A percentile compares a stretch with the other conserved stretches of the same genome.
Conservation (phyloP, 2,888 invertebrate genomes). For the Torymus texanus region DNA sequence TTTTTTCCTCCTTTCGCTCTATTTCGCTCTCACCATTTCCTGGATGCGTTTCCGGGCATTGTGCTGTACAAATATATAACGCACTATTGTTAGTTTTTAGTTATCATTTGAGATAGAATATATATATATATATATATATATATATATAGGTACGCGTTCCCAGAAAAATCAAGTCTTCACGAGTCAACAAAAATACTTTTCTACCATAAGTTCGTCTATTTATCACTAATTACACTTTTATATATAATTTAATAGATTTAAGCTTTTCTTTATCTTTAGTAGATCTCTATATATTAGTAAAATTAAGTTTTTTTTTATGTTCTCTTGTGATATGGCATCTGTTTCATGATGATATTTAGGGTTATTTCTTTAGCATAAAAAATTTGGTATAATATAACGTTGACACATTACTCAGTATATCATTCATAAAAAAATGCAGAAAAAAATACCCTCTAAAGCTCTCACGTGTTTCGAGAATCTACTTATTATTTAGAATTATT, state of each 20-base stretch:
- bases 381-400: constrained; percentile 6
- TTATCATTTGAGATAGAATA: neutral
- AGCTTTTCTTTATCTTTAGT: neutral
- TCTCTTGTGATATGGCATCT: constrained; percentile 22
- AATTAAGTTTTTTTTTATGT: constrained; percentile 17
- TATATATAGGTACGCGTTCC: neutral
- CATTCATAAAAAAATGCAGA: constrained; percentile 17
- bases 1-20: constrained; percentile 7
- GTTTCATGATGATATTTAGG: neutral
- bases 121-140: neutral
- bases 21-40: constrained; percentile 58
- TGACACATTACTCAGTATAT: constrained; percentile 4
- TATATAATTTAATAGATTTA: constrained; percentile 9
- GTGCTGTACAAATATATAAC: constrained; percentile 62
- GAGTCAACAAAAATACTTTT: constrained; percentile 1
- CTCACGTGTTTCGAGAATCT: neutral
- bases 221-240: constrained; percentile 2
- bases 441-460: neutral
- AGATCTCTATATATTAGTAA: neutral
- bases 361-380: constrained; percentile 26
- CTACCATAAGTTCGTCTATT: neutral
- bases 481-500: neutral
- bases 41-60: constrained; percentile 57
- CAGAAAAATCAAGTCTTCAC: constrained; percentile 2
- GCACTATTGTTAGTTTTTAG: constrained; percentile 46